Base-by-base conservation (phyloP, 2,797 vertebrate genomes). In the Coreius guichenoti region DNA sequence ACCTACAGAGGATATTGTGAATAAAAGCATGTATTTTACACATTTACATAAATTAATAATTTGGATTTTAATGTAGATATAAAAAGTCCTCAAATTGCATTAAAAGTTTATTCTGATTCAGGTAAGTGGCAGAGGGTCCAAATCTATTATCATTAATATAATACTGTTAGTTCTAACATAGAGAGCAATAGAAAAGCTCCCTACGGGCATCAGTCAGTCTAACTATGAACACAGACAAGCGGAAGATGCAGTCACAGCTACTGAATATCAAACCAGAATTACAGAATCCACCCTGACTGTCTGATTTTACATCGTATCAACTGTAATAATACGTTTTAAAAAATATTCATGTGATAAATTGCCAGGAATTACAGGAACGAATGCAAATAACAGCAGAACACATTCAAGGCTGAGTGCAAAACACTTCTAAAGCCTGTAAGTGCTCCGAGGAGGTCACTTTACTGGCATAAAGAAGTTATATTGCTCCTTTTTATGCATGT, bases 151-250 rank as follows among this genome's bases (percentile, higher is more conserved):
- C 43, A 76, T 49, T 75, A 51, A 65, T 76, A 63, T 86, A 82
- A 88, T 81, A 80, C 47, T 13, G 45, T 78, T 68, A 81, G 51
- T 56, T 83, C 21, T 31, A 82, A 33, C 33, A 63, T 1, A 21
- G 39, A 58, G 19, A 73, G 56, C 82, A 47, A 73, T 23, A 16
- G 39, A 63, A 72, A 80, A 68, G 67, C 81, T 82, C 81, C 63
- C 63, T 65, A 43, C 82, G 39, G 68, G 51, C 51, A 76, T 51
- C 43, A 75, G 31, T 75, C 82, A 76, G 61, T 56, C 31, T 33
- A 63, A 83, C 72, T 75, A 54, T 54, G 33, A 83, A 54, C 45
- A 76, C 72, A 68, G 29, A 84, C n/a, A 84, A 54, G 81, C 76
- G 23, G 47, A 45, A 65, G 13, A 79, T 58, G 65, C 56, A 78